Percentiles rank a stretch among this genome's conserved stretches.
phyloP scores from a whole-genome alignment of 2,797 vertebrate species.

The Okamejei kenojei region DNA sequence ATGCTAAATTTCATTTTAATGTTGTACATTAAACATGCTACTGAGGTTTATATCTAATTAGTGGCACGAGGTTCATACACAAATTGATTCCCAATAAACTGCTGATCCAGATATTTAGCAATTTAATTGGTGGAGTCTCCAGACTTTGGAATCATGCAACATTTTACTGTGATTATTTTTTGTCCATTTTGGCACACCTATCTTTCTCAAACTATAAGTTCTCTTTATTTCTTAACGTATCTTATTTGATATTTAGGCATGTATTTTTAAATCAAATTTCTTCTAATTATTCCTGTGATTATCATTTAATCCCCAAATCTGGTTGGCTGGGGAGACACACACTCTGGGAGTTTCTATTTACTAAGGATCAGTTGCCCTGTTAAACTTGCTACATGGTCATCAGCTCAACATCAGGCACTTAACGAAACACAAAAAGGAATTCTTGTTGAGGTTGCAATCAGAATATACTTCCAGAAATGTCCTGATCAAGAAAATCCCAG shows the following conservation, averaged over 20 bases:
- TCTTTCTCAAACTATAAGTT: neutral
- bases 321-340: neutral
- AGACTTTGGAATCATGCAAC: neutral
- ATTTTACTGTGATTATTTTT: neutral
- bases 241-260: neutral
- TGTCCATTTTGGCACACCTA: neutral
- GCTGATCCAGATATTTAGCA: neutral
- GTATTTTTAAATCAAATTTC: neutral
- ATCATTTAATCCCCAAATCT: neutral
- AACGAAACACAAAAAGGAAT: neutral
- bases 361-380: neutral
- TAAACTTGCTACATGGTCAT: too few relatives aligned
- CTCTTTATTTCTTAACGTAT: neutral
- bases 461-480: too few relatives aligned
- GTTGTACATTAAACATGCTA: neutral
- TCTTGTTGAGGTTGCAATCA: too few relatives aligned
- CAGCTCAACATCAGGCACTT: neutral
- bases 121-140: neutral
- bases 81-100: neutral
- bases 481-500: too few relatives aligned
- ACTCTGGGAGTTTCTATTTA: neutral
- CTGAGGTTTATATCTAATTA: neutral
- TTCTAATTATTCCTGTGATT: neutral
- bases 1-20: too few relatives aligned
- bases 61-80: too few relatives aligned